A percentile compares a stretch with the other conserved stretches of the same genome.
Conservation (phyloP, 2,113 vertebrate species). For the Ascaphus truei region DNA sequence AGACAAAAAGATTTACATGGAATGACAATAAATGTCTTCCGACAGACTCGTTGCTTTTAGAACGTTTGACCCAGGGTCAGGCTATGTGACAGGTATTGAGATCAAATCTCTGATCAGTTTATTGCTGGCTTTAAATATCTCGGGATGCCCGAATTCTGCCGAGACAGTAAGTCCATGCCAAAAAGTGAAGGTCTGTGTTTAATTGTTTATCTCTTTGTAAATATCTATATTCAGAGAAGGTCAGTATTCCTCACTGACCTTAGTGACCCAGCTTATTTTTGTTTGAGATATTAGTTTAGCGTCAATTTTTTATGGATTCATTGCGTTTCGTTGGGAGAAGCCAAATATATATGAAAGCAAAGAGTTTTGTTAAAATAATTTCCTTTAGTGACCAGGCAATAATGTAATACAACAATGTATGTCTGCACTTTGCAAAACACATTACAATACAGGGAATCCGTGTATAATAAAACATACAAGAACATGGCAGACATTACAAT, state of each 20-base stretch:
- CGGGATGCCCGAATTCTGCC: background rate
- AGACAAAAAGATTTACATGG: background rate
- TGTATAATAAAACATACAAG: too few species aligned
- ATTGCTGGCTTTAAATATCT: background rate
- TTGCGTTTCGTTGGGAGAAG: too few species aligned
- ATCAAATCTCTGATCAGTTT: background rate
- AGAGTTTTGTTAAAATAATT: too few species aligned
- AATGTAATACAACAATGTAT: too few species aligned
- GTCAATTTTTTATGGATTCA: too few species aligned
- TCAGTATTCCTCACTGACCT: background rate
- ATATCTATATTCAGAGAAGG: background rate
- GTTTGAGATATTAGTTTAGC: too few species aligned
- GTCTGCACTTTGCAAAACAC: too few species aligned
- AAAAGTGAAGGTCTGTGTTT: background rate
- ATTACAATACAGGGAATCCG: too few species aligned
- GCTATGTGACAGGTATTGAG: background rate
- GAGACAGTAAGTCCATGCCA: constrained; percentile 24
- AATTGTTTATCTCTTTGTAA: background rate
- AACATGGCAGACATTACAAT: too few species aligned
- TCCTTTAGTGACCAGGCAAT: too few species aligned
- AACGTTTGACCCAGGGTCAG: background rate
- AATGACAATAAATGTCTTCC: background rate
- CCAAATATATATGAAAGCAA: too few species aligned
- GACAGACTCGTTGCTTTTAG: background rate
- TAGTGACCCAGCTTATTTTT: background rate